Evolutionary conservation across 2,113 vertebrate genomes (phyloP), one percentile per base, ranked within the genome.

Genomic region (Cebidichthys violaceus): DNA sequence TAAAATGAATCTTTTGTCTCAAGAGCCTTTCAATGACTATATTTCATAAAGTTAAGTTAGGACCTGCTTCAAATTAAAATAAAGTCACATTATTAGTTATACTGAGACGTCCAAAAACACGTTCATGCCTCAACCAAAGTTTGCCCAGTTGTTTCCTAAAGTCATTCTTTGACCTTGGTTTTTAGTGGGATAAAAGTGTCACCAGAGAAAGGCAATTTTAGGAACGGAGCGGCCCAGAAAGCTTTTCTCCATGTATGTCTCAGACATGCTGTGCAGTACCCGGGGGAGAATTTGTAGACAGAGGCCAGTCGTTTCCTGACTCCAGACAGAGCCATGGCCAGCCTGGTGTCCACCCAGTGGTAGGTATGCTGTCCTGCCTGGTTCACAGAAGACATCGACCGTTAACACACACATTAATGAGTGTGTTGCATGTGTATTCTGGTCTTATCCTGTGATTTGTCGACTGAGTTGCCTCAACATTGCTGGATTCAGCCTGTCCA

Each of bases 301-400:
- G 94, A 93, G 0, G 90, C 88, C 57, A 95, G 91, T 55, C 45
- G 89, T 71, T 92, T 94, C 89, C 94, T 79, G 79, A 95, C 2
- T 73, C 94, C 94, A 39, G 92, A 90, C 61, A 95, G 85, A 70
- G 86, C 87, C 24, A 31, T 80, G 6, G 94, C 92, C 83, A 94
- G 9, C 73, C 90, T 92, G 79, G 70, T 78, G 59, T 96, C 94
- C 22, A 83, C 61, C 95, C 95, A 96, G n/a, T 94, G 87, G 39
- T 84, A 90, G 6, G 90, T 90, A 39, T 95, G 92, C 74, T 95
- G 94, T 33, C 93, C 90, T 31, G 89, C 90, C 95, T 96, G 59
- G 64, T 31, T 55, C 22, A 84, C 55, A 87, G 17, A 88, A 9
- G 71, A 71, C 39, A 60, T 6, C 9, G 13, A 35, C n/a, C 31